Base-by-base conservation (phyloP, 2,797 vertebrate species). In the Acanthis flammea region DNA sequence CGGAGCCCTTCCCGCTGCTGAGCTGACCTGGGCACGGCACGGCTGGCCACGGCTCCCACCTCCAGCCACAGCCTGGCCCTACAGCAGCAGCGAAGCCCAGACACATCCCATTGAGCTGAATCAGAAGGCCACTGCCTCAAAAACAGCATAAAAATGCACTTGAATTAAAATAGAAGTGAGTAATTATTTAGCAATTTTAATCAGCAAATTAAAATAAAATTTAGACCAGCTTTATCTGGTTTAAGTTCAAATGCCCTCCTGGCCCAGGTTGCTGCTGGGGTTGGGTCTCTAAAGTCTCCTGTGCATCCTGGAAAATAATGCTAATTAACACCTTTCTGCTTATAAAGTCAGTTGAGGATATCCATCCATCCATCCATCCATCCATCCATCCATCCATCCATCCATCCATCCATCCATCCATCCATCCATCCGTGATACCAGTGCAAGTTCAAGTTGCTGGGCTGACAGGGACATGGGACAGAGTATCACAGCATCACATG, bases 1-100 rank as follows among this genome's bases (percentile, higher is more conserved):
- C 4, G 1, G 21, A 3, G 2, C 31, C 54, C 31, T 37, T 17
- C 14, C 19, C 0, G 15, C 0, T 15, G 23, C 51, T 13, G 53
- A 53, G 61, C 65, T 28, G 41, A 4, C 5, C 53, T 4, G 30
- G 6, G 25, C 4, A 33, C 51, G 2, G 5, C 55, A 7, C 35
- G 3, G 67, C 28, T 28, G 54, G 7, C 1, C 12, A 0, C 0
- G 6, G 31, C 61, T 57, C 33, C 31, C 61, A 8, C n/a, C 42
- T 1, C 25, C 30, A 12, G 6, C 50, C 35, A 1, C 37, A 4
- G 41, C 31, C 35, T 4, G 11, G 28, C 47, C 25, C 24, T 12
- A 5, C 39, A 42, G 25, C 15, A 8, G 7, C 31, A 23, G 4
- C 5, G 10, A 9, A 39, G 12, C 6, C 24, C 37, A 13, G 7